These are phyloP conservation scores for Drosophila nigromelanica DNA, from an alignment of 1,140 invertebrate species.

Conservation along the genomic window DNA sequence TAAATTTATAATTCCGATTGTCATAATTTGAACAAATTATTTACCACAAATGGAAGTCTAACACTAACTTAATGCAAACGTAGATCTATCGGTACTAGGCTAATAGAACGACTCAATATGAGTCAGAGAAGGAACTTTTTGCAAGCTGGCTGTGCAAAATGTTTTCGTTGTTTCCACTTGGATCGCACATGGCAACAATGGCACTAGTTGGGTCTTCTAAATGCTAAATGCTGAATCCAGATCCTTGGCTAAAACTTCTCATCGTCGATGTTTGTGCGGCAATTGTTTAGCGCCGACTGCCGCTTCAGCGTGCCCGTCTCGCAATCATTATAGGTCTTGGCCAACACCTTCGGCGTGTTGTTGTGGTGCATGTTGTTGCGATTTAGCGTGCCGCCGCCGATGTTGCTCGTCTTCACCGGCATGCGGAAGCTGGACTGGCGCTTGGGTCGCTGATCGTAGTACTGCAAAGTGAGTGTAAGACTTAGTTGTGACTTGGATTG, in stretches of 20 bases:
- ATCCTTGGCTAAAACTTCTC: slow-evolving; percentile 74
- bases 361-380: slow-evolving; percentile 87
- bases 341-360: slow-evolving; percentile 88
- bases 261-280: slow-evolving; percentile 77
- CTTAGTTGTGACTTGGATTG: not conserved
- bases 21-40: not conserved
- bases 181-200: slow-evolving; percentile 58
- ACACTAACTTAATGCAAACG: slow-evolving; percentile 12
- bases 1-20: not conserved
- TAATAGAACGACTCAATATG: slow-evolving; percentile 72
- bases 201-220: slow-evolving; percentile 47
- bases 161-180: slow-evolving; percentile 50
- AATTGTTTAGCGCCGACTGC: slow-evolving; percentile 87
- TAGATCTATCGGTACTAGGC: slow-evolving; percentile 22
- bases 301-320: slow-evolving; percentile 91
- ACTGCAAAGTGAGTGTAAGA: slow-evolving; percentile 47
- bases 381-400: slow-evolving; percentile 85
- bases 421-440: slow-evolving; percentile 86
- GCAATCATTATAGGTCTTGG: slow-evolving; percentile 87
- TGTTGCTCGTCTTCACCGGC: slow-evolving; percentile 84
- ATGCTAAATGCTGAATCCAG: too few relatives aligned
- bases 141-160: slow-evolving; percentile 56
- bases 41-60: not conserved
- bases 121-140: slow-evolving; percentile 75
- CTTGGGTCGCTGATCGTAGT: slow-evolving; percentile 84